Base-by-base conservation (phyloP, 1,140 invertebrate genomes). In the Pseudomyrmex sp. region DNA sequence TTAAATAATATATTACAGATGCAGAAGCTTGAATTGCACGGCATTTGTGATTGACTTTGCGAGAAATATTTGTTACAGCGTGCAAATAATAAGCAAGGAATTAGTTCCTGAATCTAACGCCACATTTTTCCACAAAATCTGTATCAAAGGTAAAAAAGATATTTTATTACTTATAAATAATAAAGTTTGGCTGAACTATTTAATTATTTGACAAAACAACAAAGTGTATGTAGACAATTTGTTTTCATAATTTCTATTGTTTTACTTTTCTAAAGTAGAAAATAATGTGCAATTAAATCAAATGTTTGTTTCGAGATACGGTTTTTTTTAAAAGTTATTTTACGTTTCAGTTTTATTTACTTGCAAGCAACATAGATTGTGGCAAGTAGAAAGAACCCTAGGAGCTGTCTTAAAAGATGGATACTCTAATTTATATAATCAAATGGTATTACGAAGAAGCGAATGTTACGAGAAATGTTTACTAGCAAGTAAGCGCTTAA, bases 351-450 rank as follows among this genome's bases (percentile, higher is more conserved):
- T 92, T 82, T 89, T 91, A 9, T 3, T 20, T 7, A 74, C 8
- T n/a, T 93, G 93, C 77, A 86, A 75, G 15, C 54, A 65, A 8
- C 56, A 72, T 0, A 90, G 88, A 82, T 66, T 93, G 10, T 93
- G 93, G 93, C 93, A 93, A 65, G 91, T 93, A 0, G 92, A 93
- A 66, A 90, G 93, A 62, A 92, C 84, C 18, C 85, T 91, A 8
- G 93, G 92, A 2, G 91, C 92, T 10, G 68, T 92, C 52, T 89
- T 94, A 52, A 85, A 93, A 44, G 92, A 93, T 18, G 76, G 54
- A 15, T 44, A 72, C 68, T 83, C 87, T 0, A 59, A 61, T 12
- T 87, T 79, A n/a, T 82, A 77, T 18, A 20, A 59, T 50, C 20
- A 70, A 58, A 23, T 54, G 50, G 50, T 26, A 20, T 52, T 61